Evolutionary conservation across 2,797 vertebrate species (phyloP), one percentile per base, ranked within the genome.

Genomic region (Alectoris magna): DNA sequence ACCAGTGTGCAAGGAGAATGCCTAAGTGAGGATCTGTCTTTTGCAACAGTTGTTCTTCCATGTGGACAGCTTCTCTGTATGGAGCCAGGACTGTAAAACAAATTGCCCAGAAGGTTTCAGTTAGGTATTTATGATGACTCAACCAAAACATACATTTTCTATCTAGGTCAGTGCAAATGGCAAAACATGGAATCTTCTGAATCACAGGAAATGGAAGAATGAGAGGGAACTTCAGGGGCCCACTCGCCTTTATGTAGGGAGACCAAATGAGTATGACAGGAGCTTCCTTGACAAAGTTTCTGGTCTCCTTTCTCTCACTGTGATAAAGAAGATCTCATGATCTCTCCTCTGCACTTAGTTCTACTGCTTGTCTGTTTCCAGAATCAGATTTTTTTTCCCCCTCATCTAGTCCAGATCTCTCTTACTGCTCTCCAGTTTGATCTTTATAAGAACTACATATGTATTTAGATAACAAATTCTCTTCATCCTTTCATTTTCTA

Each of bases 341-440:
- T 62, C 34, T 74, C 26, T 39, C 0, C 1, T 27, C 36, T 51
- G 38, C 16, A 23, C 8, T 26, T 15, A 19, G 0, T 78, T 62
- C 31, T 16, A 21, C 34, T 67, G 18, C 27, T 49, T 70, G 15
- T 9, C 6, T 1, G 14, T 70, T 74, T 38, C 48, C 82, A 41
- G 0, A 2, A 39, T 56, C 41, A 70, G 14, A 59, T 8, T 23
- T 53, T 39, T 43, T 48, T 48, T 24, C 2, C 1, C 4, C 9
- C 6, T 12, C 2, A 24, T 74, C 14, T 69, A 59, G 48, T 19
- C 39, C 38, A 0, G 31, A 13, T 82, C 11, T 39, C 5, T 64
- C 59, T 34, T 73, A 21, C 67, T 60, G 13, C 5, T 70, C n/a
- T 9, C 17, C 21, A n/a, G 9, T 17, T 78, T 74, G 2, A 41